Percentiles rank a stretch among this genome's conserved stretches.
phyloP scores from a whole-genome alignment of 2,888 invertebrate genomes.

The Cyclophora albipunctata region DNA sequence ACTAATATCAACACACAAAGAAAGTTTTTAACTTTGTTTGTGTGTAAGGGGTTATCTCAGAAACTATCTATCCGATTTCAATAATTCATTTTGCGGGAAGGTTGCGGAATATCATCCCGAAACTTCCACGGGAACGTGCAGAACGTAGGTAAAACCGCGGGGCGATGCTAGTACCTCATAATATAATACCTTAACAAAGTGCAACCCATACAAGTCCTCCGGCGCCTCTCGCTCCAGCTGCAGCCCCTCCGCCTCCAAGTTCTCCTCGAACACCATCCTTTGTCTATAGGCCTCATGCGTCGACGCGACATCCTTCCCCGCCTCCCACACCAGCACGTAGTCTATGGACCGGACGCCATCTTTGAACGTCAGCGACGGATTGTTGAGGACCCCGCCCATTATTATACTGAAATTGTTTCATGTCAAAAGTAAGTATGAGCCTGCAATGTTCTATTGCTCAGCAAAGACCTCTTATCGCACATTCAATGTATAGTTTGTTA shows the following conservation, averaged over 20 bases:
- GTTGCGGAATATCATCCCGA: too few species aligned
- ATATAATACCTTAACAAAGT: conserved; percentile 82
- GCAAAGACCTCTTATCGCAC: too few species aligned
- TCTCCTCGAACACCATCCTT: conserved; percentile 80
- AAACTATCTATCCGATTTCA: too few species aligned
- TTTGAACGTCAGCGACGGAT: conserved; percentile 79
- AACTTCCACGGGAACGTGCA: too few species aligned
- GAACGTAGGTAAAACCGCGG: too few species aligned
- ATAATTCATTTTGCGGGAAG: too few species aligned
- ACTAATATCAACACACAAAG: too few species aligned
- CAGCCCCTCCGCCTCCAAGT: conserved; percentile 83
- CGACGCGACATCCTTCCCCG: conserved; percentile 67
- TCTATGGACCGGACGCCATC: conserved; percentile 84
- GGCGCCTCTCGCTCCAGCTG: conserved; percentile 82
- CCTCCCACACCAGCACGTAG: conserved; percentile 86
- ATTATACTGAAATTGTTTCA: conserved; percentile 42
- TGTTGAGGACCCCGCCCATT: conserved; percentile 57
- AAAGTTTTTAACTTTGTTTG: too few species aligned
- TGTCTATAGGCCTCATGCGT: conserved; percentile 58
- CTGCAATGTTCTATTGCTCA: too few species aligned
- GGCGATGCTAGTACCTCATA: too few species aligned
- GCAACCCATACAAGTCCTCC: conserved; percentile 77
- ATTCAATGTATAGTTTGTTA: neutral
- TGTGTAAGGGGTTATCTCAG: too few species aligned
- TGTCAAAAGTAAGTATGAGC: too few species aligned